Percentiles rank a stretch among this genome's conserved stretches.
These are phyloP conservation scores for Dasypogon diadema DNA, from an alignment of 2,888 invertebrate species.

Conservation along the genomic window DNA sequence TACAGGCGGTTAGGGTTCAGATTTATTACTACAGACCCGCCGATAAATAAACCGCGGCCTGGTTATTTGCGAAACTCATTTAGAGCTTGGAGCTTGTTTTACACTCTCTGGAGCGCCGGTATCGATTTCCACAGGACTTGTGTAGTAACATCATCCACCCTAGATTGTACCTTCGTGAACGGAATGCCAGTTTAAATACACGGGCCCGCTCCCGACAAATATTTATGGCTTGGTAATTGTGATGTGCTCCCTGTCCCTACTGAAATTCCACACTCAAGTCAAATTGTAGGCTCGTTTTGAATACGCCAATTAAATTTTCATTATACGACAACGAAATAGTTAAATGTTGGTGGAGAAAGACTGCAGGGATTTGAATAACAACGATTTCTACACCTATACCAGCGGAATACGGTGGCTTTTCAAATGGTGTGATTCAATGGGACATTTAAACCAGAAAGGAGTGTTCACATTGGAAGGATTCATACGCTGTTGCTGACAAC, in stretches of 20 bases:
- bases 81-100: not conserved
- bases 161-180: not conserved
- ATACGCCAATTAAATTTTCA: not conserved
- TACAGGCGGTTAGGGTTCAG: conserved; percentile 15
- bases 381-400: too few relatives aligned
- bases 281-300: not conserved
- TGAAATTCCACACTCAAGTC: conserved; percentile 1
- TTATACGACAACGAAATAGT: not conserved
- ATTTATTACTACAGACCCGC: conserved; percentile 10
- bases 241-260: not conserved
- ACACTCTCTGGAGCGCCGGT: not conserved
- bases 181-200: not conserved
- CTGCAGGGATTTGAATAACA: too few relatives aligned
- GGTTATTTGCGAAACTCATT: conserved; percentile 13
- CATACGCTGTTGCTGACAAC: too few relatives aligned
- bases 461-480: too few relatives aligned
- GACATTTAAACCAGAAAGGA: too few relatives aligned
- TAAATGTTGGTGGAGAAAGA: not conserved
- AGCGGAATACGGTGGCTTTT: too few relatives aligned
- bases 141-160: not conserved
- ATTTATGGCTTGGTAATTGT: conserved; percentile 15
- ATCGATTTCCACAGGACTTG: not conserved
- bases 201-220: not conserved
- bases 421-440: too few relatives aligned
- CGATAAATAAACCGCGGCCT: conserved; percentile 10